Evolutionary conservation across 2,797 vertebrate species (phyloP).

Genomic region (Galago senegalensis): DNA sequence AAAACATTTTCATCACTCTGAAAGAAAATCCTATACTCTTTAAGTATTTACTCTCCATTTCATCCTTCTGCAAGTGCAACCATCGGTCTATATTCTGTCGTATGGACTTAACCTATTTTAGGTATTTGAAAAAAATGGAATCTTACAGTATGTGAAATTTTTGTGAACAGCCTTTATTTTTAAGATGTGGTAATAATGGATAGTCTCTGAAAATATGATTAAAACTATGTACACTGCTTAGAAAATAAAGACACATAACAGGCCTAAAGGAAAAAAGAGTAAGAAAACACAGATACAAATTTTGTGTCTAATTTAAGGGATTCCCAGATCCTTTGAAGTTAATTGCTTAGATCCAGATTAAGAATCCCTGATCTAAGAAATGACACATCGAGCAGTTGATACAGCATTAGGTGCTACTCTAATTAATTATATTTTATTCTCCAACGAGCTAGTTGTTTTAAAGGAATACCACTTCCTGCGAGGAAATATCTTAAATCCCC

Average conservation of each 20-base stretch:
- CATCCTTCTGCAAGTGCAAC: not conserved
- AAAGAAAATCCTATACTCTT: not conserved
- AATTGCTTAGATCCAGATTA: constrained; percentile 48
- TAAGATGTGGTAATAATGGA: constrained; percentile 26
- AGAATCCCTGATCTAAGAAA: constrained; percentile 38
- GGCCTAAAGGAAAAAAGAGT: too few relatives aligned
- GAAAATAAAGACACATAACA: not conserved
- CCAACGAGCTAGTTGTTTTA: constrained; percentile 24
- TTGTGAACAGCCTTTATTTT: constrained; percentile 35
- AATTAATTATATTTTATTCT: constrained; percentile 24
- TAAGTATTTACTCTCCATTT: not conserved
- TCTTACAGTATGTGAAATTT: constrained; percentile 9
- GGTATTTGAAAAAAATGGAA: constrained; percentile 51
- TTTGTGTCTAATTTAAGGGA: constrained; percentile 6
- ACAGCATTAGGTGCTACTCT: not conserved
- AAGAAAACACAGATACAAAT: not conserved
- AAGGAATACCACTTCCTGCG: constrained; percentile 39
- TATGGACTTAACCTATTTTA: not conserved
- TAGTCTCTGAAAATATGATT: constrained; percentile 60
- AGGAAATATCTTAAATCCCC: constrained; percentile 17
- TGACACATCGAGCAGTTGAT: constrained; percentile 23
- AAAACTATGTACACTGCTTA: constrained; percentile 30
- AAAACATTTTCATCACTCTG: constrained; percentile 12
- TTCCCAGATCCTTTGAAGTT: constrained; percentile 36
- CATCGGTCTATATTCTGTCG: not conserved